phyloP scores from a whole-genome alignment of 2,113 vertebrate genomes.

The Mus pahari region DNA sequence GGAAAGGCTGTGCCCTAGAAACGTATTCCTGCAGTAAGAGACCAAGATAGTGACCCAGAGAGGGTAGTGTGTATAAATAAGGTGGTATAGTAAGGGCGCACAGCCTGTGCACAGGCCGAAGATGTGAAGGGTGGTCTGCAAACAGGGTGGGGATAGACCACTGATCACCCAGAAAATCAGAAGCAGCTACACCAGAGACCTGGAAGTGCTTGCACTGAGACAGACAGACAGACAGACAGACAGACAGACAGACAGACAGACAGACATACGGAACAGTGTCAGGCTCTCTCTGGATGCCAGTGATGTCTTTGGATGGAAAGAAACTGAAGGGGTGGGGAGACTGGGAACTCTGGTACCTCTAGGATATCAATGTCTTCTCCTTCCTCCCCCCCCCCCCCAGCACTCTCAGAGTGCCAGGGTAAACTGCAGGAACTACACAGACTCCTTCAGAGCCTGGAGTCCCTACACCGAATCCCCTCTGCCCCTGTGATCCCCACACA shows the following conservation, averaged over 20 bases:
- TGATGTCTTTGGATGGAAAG: background rate
- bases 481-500: slow-evolving; percentile 90
- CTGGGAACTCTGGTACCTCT: rapidly evolving
- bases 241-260: background rate
- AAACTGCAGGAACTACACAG: slow-evolving; percentile 91
- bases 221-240: background rate
- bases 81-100: rapidly evolving
- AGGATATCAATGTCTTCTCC: background rate
- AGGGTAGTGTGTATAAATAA: background rate
- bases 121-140: background rate
- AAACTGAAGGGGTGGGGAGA: background rate
- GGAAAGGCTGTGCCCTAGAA: background rate
- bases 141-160: background rate
- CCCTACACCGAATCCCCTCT: slow-evolving; percentile 89
- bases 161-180: background rate
- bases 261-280: background rate
- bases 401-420: slow-evolving; percentile 90
- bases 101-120: background rate
- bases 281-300: background rate
- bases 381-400: slow-evolving; percentile 77
- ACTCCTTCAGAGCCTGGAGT: slow-evolving; percentile 92
- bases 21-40: background rate
- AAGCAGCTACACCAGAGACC: background rate
- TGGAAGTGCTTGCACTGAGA: background rate
- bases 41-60: background rate